A percentile compares a stretch with the other conserved stretches of the same genome.
phyloP scores from a whole-genome alignment of 2,113 vertebrate species.

The Entomyzon cyanotis region DNA sequence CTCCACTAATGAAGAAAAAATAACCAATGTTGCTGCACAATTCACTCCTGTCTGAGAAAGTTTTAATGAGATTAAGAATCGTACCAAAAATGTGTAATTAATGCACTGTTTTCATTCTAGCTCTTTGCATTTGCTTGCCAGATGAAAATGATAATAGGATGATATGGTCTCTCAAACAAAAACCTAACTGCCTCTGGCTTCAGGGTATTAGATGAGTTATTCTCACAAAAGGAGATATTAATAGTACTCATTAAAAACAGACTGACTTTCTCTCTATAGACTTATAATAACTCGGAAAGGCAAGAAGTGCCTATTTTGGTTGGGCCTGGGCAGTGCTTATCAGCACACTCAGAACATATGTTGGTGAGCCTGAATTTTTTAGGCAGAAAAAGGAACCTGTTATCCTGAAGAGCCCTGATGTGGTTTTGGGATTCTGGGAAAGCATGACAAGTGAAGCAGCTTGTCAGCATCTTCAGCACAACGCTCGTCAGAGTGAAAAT shows the following conservation, averaged over 20 bases:
- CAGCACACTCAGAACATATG: neutral
- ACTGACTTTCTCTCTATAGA: neutral
- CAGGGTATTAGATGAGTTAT: constrained; percentile 19
- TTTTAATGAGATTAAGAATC: constrained; percentile 11
- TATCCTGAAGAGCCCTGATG: neutral
- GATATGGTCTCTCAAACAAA: constrained; percentile 17
- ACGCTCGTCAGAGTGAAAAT: rapidly evolving
- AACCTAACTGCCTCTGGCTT: constrained; percentile 21
- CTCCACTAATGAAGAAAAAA: neutral
- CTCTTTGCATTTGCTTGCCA: constrained; percentile 21
- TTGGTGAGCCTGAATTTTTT: neutral
- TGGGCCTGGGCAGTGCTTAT: neutral
- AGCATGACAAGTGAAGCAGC: neutral
- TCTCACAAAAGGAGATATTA: constrained; percentile 42
- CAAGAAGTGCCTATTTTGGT: neutral
- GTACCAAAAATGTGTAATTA: constrained; percentile 2
- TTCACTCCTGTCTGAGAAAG: neutral
- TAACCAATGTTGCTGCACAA: neutral
- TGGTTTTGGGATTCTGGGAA: neutral
- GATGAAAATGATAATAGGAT: constrained; percentile 36
- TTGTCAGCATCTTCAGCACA: neutral
- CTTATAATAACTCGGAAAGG: neutral
- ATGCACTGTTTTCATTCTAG: neutral
- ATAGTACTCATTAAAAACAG: constrained; percentile 25
- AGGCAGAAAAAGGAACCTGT: neutral